Base-by-base conservation (phyloP, 2,797 vertebrate species). In the Bryconaethiops microstoma region DNA sequence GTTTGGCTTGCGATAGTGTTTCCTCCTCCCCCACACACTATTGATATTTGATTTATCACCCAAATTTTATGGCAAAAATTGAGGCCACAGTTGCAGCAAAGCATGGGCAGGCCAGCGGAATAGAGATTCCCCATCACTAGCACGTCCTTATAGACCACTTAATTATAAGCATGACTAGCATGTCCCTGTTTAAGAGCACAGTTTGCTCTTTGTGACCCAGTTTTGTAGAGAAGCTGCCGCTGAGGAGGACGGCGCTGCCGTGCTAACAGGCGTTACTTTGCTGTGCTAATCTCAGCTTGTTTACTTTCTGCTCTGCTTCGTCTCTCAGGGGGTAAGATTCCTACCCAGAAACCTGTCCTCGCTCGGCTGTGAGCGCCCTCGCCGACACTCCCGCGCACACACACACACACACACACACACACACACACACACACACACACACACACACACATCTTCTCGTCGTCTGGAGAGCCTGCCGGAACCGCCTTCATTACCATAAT, bases 311-410 rank as follows among this genome's bases (percentile, higher is more conserved):
- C 64, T 77, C 45, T 64, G 19, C 64, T 81, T 69, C 45, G 10
- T 73, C 69, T 70, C 68, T 50, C 83, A 95, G 94, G 92, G 86
- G 93, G 94, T 77, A 93, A 89, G 72, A 88, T 92, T 35, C 88
- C 92, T 7, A 87, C 89, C 78, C 93, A 88, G 86, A 94, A 92
- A 78, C 81, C 89, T 0, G 78, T 86, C 45, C 69, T 74, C 0
- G 92, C 94, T 75, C 92, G 89, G 25, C 92, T 95, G 48, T 95
- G 84, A 90, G 39, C 63, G 0, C 29, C 2, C 12, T 29, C 76
- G 2, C 29, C 45, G 62, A 19, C n/a, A 59, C 54, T 57, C 29
- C 39, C 35, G 54, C 70, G 35, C 29, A 45, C 23, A 59, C 23
- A 72, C 57, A 23, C n/a, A 42, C 42, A 21, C 74, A 1, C 19